Base-by-base conservation (phyloP, 2,113 vertebrate genomes). In the Grammomys dolichurus region DNA sequence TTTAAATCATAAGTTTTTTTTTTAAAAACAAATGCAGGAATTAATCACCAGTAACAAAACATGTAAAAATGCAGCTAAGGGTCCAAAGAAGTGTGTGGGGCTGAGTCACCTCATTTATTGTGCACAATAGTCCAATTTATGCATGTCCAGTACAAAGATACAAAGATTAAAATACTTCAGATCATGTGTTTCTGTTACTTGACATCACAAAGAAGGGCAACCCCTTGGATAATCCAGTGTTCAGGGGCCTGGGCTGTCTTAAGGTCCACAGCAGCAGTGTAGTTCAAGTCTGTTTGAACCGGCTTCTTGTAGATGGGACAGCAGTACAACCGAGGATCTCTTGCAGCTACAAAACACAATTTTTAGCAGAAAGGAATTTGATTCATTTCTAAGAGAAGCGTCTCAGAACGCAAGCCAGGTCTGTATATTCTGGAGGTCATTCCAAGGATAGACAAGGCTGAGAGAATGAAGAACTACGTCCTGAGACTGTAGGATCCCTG, bases 261-360 rank as follows among this genome's bases (percentile, higher is more conserved):
- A 76, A 99, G 99, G 88, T 99, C 99, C 56, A 99, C 97, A 10
- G 99, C 97, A 40, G 99, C 98, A 0, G 99, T 99, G 96, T 99
- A 99, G 98, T 99, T 99, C 94, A 98, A 76, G 94, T 99, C 99
- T 0, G 99, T 99, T 90, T 99, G 98, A 31, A 98, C 97, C 0
- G 99, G 98, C 98, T 99, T 99, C 97, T 99, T 99, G 95, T 99
- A 99, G 96, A 99, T 97, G 0, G 99, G 99, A 94, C 99, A 99
- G 2, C 98, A 99, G 96, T 99, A 99, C 60, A 99, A 95, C 31
- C 97, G 97, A 22, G 98, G 94, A 98, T 99, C 99, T 98, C 98
- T 99, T 86, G 96, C 46, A 96, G 98, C 99, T 99, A 96, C 28
- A 96, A 96, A 77, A 96, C 97, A 80, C 97, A 67, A 97, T 0